Percentiles rank a stretch among this genome's conserved stretches.
Conservation (phyloP, 2,888 invertebrate genomes). For the Polia nebulosa region DNA sequence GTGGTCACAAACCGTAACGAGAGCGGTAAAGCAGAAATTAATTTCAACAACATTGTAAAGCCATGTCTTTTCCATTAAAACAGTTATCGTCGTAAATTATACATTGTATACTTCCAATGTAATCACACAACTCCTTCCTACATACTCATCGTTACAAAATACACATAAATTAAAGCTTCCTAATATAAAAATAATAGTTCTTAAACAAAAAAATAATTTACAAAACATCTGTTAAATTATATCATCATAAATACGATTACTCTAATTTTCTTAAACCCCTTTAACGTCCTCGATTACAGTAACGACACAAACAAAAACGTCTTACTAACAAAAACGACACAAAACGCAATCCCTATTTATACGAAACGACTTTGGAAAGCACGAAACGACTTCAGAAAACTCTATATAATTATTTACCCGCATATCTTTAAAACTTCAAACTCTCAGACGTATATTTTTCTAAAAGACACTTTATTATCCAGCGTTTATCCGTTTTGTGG, state of each 20-base stretch:
- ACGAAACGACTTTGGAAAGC: slow-evolving; percentile 63
- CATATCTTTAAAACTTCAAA: slow-evolving; percentile 59
- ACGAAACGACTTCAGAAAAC: slow-evolving; percentile 75
- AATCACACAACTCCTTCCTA: not conserved
- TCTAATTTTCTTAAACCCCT: slow-evolving; percentile 51
- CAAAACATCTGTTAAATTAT: slow-evolving; percentile 61
- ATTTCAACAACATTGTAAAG: slow-evolving; percentile 69
- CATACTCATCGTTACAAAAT: not conserved
- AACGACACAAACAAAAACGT: slow-evolving; percentile 68
- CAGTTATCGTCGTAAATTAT: slow-evolving; percentile 23
- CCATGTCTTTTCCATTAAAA: slow-evolving; percentile 12
- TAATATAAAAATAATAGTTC: slow-evolving; percentile 58
- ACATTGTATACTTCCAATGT: slow-evolving; percentile 4
- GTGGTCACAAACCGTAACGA: slow-evolving; percentile 65
- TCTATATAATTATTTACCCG: slow-evolving; percentile 76
- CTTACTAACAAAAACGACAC: slow-evolving; percentile 58
- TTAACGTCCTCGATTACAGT: slow-evolving; percentile 63
- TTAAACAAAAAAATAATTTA: slow-evolving; percentile 40
- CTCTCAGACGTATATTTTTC: slow-evolving; percentile 85
- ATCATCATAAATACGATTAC: slow-evolving; percentile 45
- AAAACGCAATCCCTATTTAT: slow-evolving; percentile 60
- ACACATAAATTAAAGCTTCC: slow-evolving; percentile 4
- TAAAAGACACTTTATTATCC: slow-evolving; percentile 90
- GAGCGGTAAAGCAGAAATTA: slow-evolving; percentile 66
- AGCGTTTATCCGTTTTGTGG: slow-evolving; percentile 86